Conservation (phyloP, 2,113 vertebrate species). For the Parotia lawesii region DNA sequence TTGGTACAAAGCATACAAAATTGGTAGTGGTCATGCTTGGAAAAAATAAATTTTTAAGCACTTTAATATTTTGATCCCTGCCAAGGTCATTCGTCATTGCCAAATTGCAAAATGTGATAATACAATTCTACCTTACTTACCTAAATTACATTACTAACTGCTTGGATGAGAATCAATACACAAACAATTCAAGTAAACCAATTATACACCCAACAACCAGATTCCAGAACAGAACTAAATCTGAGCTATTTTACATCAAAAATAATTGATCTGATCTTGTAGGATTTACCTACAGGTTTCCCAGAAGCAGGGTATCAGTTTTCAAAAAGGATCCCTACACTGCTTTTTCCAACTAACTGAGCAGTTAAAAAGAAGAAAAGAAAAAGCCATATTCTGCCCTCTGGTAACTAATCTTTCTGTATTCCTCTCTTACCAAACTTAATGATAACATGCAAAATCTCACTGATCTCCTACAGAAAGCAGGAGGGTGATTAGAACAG, state of each 20-base stretch:
- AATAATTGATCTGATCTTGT: background rate
- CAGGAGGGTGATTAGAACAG: background rate
- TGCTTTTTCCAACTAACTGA: background rate
- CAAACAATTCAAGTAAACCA: background rate
- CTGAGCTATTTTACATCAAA: background rate
- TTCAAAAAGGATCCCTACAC: background rate
- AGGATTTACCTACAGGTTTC: background rate
- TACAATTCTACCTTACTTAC: background rate
- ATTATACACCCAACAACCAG: background rate
- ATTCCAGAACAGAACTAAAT: background rate
- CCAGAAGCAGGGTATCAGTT: background rate
- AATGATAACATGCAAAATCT: background rate
- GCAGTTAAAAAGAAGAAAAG: background rate
- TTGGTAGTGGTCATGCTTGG: background rate
- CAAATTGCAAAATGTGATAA: background rate
- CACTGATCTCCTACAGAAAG: background rate
- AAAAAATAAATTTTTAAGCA: background rate
- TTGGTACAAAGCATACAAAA: background rate
- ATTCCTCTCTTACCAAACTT: background rate
- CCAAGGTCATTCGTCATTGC: background rate
- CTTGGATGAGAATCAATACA: background rate
- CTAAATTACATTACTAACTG: background rate
- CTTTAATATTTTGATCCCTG: background rate
- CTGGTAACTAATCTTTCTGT: background rate
- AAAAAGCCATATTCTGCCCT: background rate